phyloP scores from a whole-genome alignment of 2,888 invertebrate genomes.

The Apoderus coryli region DNA sequence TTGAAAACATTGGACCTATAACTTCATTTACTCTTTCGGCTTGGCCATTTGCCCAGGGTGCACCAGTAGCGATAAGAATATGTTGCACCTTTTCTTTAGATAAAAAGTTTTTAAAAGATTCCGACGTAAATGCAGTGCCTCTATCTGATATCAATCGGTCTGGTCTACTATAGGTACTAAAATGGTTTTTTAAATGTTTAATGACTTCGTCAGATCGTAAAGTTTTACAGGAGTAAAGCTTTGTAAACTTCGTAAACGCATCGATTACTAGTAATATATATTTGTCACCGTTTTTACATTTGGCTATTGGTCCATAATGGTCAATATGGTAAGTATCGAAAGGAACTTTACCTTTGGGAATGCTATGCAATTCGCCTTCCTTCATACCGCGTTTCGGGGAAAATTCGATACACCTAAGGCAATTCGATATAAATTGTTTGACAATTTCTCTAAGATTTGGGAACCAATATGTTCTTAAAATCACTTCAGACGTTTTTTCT shows the following conservation, averaged over 20 bases:
- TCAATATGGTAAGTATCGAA: slow-evolving; percentile 5
- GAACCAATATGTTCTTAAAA: slow-evolving; percentile 5
- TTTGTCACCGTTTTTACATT: background rate
- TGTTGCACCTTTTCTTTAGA: slow-evolving; percentile 11
- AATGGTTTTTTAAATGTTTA: slow-evolving; percentile 4
- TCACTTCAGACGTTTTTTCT: slow-evolving; percentile 19
- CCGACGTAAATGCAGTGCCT: slow-evolving; percentile 14
- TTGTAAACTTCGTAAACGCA: slow-evolving; percentile 5
- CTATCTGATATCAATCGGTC: slow-evolving; percentile 15
- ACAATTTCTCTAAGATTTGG: slow-evolving; percentile 2
- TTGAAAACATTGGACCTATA: slow-evolving; percentile 13
- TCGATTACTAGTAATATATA: slow-evolving; percentile 5
- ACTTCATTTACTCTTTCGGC: slow-evolving; percentile 15
- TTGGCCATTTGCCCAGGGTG: slow-evolving; percentile 17
- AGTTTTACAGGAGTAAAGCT: slow-evolving; percentile 4
- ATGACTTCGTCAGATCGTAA: slow-evolving; percentile 1
- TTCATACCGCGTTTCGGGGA: background rate
- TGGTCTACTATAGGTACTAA: slow-evolving; percentile 12
- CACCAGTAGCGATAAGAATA: slow-evolving; percentile 14
- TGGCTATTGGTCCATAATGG: slow-evolving; percentile 4
- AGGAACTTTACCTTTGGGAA: slow-evolving; percentile 7
- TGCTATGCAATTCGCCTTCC: slow-evolving; percentile 3
- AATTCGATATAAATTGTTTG: slow-evolving; percentile 1
- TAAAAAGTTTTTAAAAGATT: slow-evolving; percentile 13
- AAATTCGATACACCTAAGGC: slow-evolving; percentile 6